A percentile compares a stretch with the other conserved stretches of the same genome.
Conservation (phyloP, 2,888 invertebrate genomes). For the Harmothoe impar region DNA sequence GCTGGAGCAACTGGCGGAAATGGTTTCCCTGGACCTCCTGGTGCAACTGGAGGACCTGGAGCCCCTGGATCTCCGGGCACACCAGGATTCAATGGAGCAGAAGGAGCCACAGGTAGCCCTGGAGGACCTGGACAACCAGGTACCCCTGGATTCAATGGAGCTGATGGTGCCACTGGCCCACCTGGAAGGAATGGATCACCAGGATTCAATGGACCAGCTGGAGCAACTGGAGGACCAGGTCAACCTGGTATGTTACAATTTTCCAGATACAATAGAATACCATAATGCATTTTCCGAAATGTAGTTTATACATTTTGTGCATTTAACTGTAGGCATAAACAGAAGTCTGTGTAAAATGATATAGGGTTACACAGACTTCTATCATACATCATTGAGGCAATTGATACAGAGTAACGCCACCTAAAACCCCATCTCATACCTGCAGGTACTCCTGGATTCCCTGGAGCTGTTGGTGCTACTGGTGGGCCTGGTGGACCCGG, state of each 20-base stretch:
- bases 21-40: conserved; percentile 58
- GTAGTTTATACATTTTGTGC: too few species aligned
- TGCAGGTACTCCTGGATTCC: conserved; percentile 68
- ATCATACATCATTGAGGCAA: too few species aligned
- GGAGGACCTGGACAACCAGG: conserved; percentile 64
- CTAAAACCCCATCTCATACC: not conserved
- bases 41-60: conserved; percentile 47
- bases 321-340: too few species aligned
- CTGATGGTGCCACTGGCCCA: conserved; percentile 55
- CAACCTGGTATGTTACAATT: conserved; percentile 63
- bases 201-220: conserved; percentile 55
- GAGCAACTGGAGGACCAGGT: conserved; percentile 58
- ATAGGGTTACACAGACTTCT: too few species aligned
- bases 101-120: conserved; percentile 33
- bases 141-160: conserved; percentile 46
- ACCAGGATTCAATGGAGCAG: not conserved
- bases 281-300: too few species aligned
- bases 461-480: conserved; percentile 58
- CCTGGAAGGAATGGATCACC: conserved; percentile 51
- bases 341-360: too few species aligned
- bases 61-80: not conserved
- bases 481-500: conserved; percentile 67
- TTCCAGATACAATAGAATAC: too few species aligned
- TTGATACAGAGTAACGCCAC: too few species aligned
- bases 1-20: not conserved